These are phyloP conservation scores for Corythoichthys intestinalis DNA, from an alignment of 2,113 vertebrate species.

Conservation along the genomic window DNA sequence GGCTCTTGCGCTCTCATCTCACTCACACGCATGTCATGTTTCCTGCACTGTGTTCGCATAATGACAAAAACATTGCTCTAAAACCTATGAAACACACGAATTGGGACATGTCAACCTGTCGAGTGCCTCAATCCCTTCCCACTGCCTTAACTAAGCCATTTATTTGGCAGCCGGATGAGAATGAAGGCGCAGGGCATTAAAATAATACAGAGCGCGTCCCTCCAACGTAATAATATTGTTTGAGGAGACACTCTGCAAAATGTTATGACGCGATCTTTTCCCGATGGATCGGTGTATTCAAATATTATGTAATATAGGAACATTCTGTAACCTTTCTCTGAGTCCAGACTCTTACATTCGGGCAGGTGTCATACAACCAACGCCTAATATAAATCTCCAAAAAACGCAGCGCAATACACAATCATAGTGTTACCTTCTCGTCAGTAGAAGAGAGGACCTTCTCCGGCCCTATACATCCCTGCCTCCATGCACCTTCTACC, in stretches of 20 bases:
- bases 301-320: conserved; percentile 1
- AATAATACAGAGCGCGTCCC: neutral
- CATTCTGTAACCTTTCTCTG: conserved; percentile 30
- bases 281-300: neutral
- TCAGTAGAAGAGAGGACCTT: conserved; percentile 42
- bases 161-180: neutral
- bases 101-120: conserved; percentile 19
- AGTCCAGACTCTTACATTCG: neutral
- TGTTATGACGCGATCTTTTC: neutral
- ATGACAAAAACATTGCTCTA: neutral
- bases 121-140: conserved; percentile 27
- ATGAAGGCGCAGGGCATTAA: neutral
- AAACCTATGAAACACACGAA: conserved; percentile 16
- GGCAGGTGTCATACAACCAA: conserved; percentile 39
- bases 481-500: conserved; percentile 21
- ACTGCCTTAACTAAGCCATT: conserved; percentile 9
- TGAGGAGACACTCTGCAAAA: neutral
- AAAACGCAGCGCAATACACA: neutral
- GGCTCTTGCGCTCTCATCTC: neutral
- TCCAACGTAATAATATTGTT: neutral
- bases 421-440: conserved; percentile 54
- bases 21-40: conserved; percentile 4
- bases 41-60: conserved; percentile 25
- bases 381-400: neutral
- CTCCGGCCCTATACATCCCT: conserved; percentile 35